Base-by-base conservation (phyloP, 1,140 invertebrate genomes). In the Drosophila nikananu region DNA sequence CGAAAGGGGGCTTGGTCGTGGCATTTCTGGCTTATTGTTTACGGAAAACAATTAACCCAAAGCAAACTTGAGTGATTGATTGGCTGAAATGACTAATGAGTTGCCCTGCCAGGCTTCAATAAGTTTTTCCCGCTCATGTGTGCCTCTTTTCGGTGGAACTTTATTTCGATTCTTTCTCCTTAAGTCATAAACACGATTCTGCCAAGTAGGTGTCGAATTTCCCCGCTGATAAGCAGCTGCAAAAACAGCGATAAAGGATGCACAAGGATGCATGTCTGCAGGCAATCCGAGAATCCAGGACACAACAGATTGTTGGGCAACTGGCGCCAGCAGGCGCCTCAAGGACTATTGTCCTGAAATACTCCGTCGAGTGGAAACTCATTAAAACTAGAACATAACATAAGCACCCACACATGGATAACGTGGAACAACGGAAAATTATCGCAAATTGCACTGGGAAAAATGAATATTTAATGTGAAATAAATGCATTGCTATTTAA, bases 361-460 rank as follows among this genome's bases (percentile, higher is more conserved):
- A 73, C 79, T 77, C 48, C 23, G 57, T 77, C 59, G 71, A 83
- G 83, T 80, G 83, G 76, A 87, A 86, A 86, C 81, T 86, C 84
- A 90, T 89, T 90, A 90, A 89, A 89, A 89, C 78, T 89, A 79
- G 86, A 90, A 70, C 84, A 89, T 65, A 81, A 79, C 65, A 83
- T 49, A 66, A 61, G 68, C 57, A 73, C 67, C 63, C 70, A 86
- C 46, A 58, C 21, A 63, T 8, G 72, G 51, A 78, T 67, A 73
- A 48, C 30, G 39, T 44, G 46, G 23, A 42, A 70, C 66, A 66
- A 58, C 41, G 41, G 57, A 51, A 84, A 81, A 81, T 81, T 79
- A 89, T 84, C 57, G 49, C 66, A 81, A 25, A 48, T 23, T 21
- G 32, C 60, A 67, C 67, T 72, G 52, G 59, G 58, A 76, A 80